Percentiles rank a stretch among this genome's conserved stretches.
These are phyloP conservation scores for Chrysolina oricalcia DNA, from an alignment of 2,888 invertebrate species.

Conservation along the genomic window DNA sequence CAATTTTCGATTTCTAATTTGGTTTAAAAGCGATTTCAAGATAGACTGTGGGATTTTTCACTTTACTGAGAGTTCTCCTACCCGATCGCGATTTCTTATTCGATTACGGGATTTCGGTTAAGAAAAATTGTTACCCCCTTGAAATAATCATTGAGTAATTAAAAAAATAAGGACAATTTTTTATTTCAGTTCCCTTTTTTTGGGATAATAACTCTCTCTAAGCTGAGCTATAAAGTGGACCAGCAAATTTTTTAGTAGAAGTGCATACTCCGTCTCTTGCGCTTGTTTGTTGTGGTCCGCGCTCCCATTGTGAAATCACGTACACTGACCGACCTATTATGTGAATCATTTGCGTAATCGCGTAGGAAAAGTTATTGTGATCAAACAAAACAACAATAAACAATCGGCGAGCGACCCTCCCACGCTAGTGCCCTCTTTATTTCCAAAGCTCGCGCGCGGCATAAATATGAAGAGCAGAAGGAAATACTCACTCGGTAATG, in stretches of 20 bases:
- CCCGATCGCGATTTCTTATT: too few relatives aligned
- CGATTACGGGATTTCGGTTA: too few relatives aligned
- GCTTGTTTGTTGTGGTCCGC: background rate
- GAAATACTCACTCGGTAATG: slow-evolving; percentile 50
- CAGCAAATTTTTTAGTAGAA: background rate
- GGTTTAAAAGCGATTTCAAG: too few relatives aligned
- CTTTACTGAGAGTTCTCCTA: too few relatives aligned
- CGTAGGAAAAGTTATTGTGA: slow-evolving; percentile 42
- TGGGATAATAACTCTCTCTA: too few relatives aligned
- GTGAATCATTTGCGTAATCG: slow-evolving; percentile 35
- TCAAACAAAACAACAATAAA: slow-evolving; percentile 45
- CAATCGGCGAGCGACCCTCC: slow-evolving; percentile 41
- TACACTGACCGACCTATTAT: slow-evolving; percentile 9
- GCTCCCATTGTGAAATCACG: slow-evolving; percentile 15
- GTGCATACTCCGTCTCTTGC: background rate
- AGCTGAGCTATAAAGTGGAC: background rate
- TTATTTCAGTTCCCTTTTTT: too few relatives aligned
- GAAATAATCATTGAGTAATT: too few relatives aligned
- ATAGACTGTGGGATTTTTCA: too few relatives aligned
- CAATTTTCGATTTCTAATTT: too few relatives aligned
- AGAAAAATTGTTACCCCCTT: too few relatives aligned
- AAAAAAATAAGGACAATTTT: too few relatives aligned
- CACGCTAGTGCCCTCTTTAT: slow-evolving; percentile 34
- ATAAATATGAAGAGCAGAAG: slow-evolving; percentile 42
- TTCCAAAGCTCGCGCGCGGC: background rate